These are phyloP conservation scores for Psophia crepitans DNA, from an alignment of 2,113 vertebrate species.

Conservation along the genomic window DNA sequence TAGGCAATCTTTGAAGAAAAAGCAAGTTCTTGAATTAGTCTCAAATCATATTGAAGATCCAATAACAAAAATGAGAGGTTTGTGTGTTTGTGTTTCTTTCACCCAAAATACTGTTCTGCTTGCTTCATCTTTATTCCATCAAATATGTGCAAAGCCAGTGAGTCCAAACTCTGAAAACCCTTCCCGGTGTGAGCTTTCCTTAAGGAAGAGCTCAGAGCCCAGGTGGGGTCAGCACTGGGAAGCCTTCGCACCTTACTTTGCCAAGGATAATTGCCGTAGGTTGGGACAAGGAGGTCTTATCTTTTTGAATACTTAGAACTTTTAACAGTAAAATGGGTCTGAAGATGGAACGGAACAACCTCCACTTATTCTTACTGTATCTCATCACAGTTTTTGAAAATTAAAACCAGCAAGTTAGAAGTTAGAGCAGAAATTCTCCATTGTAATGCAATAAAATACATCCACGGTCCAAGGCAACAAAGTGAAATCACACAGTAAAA, in stretches of 20 bases:
- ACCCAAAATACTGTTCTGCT: background rate
- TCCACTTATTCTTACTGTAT: fast-evolving
- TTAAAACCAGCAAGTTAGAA: background rate
- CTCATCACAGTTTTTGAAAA: background rate
- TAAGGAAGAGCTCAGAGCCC: background rate
- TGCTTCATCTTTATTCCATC: background rate
- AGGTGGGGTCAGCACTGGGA: background rate
- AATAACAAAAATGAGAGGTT: background rate
- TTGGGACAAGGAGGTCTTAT: background rate
- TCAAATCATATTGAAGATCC: background rate
- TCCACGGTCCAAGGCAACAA: background rate
- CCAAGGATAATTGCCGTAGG: background rate
- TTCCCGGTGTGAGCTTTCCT: background rate
- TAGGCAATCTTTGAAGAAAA: background rate
- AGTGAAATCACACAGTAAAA: background rate
- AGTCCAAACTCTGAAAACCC: background rate
- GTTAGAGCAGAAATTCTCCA: background rate
- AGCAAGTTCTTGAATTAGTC: background rate
- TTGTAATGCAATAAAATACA: background rate
- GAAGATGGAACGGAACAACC: background rate
- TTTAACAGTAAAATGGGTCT: background rate
- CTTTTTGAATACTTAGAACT: background rate
- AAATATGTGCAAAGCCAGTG: background rate
- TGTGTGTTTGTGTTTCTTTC: background rate
- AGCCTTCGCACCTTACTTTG: background rate